These are phyloP conservation scores for Drosophila aldrichi DNA, from an alignment of 2,888 invertebrate genomes.

Conservation along the genomic window DNA sequence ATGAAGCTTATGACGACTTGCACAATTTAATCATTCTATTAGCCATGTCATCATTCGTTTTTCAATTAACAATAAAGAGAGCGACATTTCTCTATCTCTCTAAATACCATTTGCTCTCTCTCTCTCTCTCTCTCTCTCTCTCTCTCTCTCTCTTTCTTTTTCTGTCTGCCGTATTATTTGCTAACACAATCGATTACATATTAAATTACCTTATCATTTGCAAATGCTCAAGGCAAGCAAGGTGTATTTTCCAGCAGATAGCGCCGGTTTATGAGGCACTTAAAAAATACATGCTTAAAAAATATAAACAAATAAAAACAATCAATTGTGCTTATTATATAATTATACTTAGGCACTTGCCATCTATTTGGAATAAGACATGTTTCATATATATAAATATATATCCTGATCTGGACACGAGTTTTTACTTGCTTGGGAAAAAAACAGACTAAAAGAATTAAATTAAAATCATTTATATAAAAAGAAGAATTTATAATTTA, in stretches of 20 bases:
- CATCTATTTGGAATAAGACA: not conserved
- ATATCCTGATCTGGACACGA: no score
- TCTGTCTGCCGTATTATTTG: not conserved
- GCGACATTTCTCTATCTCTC: not conserved
- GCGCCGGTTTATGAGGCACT: conserved; percentile 6
- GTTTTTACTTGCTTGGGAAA: no score
- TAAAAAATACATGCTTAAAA: not conserved
- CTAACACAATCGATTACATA: conserved; percentile 13
- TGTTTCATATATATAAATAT: no score
- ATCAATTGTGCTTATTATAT: conserved; percentile 8
- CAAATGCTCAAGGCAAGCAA: conserved; percentile 10
- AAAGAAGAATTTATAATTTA: not conserved
- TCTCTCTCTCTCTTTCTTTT: not conserved
- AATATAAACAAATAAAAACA: not conserved
- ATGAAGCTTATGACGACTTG: not conserved
- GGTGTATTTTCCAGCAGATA: conserved; percentile 4
- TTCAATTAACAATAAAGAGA: not conserved
- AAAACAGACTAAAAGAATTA: no score
- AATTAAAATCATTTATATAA: not conserved
- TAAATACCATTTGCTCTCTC: not conserved
- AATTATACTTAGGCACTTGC: not conserved
- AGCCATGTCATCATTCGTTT: conserved; percentile 29
- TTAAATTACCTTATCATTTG: conserved; percentile 30
- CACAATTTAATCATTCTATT: conserved; percentile 11
- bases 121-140: not conserved